Conservation (phyloP, 92 coral and sea anemone species). For the Scolanthus callimorphus region DNA sequence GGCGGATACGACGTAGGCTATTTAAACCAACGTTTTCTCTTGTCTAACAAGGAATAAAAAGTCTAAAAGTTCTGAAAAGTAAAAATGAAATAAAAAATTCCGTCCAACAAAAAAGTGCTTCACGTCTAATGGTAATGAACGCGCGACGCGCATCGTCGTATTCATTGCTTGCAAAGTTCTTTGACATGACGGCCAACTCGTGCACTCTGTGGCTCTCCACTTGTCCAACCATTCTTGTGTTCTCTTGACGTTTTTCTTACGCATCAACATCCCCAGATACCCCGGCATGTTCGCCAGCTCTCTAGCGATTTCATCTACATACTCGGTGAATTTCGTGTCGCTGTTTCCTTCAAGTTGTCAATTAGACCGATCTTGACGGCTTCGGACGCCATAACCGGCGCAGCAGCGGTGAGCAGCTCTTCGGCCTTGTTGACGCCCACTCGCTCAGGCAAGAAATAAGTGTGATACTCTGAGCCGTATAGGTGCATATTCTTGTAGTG, state of each 20-base stretch:
- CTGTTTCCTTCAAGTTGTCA: slow-evolving; percentile 29
- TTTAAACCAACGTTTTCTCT: too few relatives aligned
- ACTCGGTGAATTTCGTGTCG: slow-evolving; percentile 20
- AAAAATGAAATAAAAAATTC: too few relatives aligned
- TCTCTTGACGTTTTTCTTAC: slow-evolving; percentile 17
- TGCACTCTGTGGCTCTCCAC: slow-evolving; percentile 32
- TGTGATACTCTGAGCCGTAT: slow-evolving; percentile 77
- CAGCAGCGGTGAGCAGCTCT: slow-evolving; percentile 32
- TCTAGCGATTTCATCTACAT: slow-evolving; percentile 25
- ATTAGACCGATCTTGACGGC: slow-evolving; percentile 52
- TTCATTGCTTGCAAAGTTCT: slow-evolving; percentile 47
- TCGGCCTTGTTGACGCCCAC: slow-evolving; percentile 45
- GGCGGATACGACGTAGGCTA: too few relatives aligned
- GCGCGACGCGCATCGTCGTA: slow-evolving; percentile 57
- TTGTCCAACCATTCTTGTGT: slow-evolving; percentile 27
- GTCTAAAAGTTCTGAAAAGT: too few relatives aligned
- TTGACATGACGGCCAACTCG: slow-evolving; percentile 46
- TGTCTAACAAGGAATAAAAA: too few relatives aligned
- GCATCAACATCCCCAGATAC: slow-evolving; percentile 7
- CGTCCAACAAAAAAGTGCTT: too few relatives aligned
- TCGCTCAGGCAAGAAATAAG: slow-evolving; percentile 56
- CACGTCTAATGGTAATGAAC: too few relatives aligned
- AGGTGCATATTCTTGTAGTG: slow-evolving; percentile 69
- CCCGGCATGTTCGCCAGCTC: slow-evolving; percentile 10
- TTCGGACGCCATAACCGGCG: slow-evolving; percentile 37